phyloP scores from a whole-genome alignment of 2,888 invertebrate genomes.

The Torymus tubicola region DNA sequence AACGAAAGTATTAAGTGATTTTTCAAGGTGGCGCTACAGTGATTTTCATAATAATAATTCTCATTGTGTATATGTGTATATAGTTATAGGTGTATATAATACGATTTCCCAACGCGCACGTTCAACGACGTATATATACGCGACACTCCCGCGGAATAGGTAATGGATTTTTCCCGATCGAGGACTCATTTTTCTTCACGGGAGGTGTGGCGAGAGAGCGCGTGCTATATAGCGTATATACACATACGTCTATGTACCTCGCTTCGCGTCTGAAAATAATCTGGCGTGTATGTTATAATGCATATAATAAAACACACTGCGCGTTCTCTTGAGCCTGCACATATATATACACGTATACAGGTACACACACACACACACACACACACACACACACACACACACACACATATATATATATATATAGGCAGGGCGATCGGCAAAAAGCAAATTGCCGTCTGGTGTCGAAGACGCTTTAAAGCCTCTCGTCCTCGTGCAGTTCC shows the following conservation, averaged over 20 bases:
- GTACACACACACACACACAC: no score
- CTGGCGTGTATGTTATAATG: neutral
- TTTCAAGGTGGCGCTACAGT: no score
- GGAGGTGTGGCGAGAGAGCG: no score
- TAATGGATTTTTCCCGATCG: conserved; percentile 25
- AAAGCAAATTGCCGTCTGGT: conserved; percentile 23
- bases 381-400: no score
- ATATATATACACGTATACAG: no score
- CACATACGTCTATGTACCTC: no score
- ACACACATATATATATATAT: no score
- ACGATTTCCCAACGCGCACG: neutral
- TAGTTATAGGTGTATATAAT: neutral
- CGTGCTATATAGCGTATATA: no score
- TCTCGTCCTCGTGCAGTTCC: conserved; percentile 9
- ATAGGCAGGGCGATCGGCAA: neutral
- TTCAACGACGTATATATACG: neutral
- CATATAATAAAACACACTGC: neutral
- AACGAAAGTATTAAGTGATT: no score
- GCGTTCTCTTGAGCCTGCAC: neutral
- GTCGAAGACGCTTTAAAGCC: neutral
- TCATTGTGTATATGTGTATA: no score
- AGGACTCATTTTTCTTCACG: no score
- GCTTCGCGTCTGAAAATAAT: neutral
- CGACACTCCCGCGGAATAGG: conserved; percentile 16
- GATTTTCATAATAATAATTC: conserved; percentile 27